Evolutionary conservation across 2,888 invertebrate species (phyloP).

Genomic region (Volucella inflata): DNA sequence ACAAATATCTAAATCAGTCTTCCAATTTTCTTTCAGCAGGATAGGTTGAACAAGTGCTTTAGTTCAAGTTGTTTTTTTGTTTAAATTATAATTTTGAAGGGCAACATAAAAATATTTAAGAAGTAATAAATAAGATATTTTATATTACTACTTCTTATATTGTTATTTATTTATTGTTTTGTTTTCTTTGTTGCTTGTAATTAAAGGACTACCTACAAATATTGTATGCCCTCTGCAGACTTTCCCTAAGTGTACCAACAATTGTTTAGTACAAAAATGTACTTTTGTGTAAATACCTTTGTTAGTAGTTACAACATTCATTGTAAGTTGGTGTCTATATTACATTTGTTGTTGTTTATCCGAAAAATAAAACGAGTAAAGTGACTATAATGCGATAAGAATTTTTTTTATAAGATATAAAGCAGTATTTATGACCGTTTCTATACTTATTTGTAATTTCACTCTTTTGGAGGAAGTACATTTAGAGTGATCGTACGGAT

Average conservation of each 20-base stretch:
- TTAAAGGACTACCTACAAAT: neutral
- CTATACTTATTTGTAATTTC: constrained; percentile 58
- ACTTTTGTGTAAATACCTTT: constrained; percentile 20
- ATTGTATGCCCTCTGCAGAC: neutral
- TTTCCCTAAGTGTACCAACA: neutral
- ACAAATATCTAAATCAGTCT: constrained; percentile 76
- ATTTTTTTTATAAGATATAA: constrained; percentile 55
- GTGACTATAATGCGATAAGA: constrained; percentile 67
- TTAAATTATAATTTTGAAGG: constrained; percentile 29
- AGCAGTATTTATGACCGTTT: constrained; percentile 49
- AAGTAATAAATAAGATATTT: too few relatives aligned
- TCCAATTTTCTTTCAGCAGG: constrained; percentile 76
- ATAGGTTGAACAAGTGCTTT: constrained; percentile 66
- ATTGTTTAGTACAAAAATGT: constrained; percentile 6
- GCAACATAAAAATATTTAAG: too few relatives aligned
- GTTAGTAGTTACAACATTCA: constrained; percentile 18
- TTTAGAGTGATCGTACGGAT: constrained; percentile 77
- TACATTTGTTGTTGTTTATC: constrained; percentile 43
- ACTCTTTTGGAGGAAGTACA: constrained; percentile 75
- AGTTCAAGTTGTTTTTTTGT: constrained; percentile 28
- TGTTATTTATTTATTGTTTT: too few relatives aligned
- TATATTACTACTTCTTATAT: too few relatives aligned
- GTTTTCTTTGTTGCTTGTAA: neutral
- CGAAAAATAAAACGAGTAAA: constrained; percentile 56
- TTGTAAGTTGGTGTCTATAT: constrained; percentile 10